Evolutionary conservation across 1,140 invertebrate genomes (phyloP), one percentile per base, ranked within the genome.

Genomic region (Saxidomus purpurata): DNA sequence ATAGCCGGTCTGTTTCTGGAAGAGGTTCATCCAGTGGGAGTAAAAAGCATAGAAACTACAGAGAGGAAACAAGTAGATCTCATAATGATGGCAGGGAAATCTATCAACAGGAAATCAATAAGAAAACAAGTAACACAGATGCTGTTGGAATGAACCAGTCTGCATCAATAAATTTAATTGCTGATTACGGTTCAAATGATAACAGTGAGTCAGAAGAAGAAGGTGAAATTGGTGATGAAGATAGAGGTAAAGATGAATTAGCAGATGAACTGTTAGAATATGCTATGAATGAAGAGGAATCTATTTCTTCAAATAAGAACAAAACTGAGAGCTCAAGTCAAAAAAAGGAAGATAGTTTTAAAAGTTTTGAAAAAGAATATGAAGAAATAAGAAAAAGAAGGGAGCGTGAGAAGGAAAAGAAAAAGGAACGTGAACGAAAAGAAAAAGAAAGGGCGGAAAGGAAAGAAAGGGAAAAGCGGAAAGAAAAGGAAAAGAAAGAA

Each of bases 391-490:
- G 55, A 8, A 84, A 81, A 28, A 77, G 59, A 31, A 81, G 74
- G 28, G 74, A 79, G 40, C 55, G 71, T 22, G 71, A 89, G 67
- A 91, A 76, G 47, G 87, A 90, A 87, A 86, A 88, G 83, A 90
- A 90, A 31, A 92, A 84, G 83, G 93, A 91, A 88, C 89, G 40
- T 55, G 55, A 92, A 34, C 94, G 95, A 90, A 95, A 96, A 34
- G 95, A 95, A 89, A 94, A 96, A 87, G 94, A 95, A 59, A 92
- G 96, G 67, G 93, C 93, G 90, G 87, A 94, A 89, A 84, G 92
- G 67, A 92, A 89, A 85, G 28, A 79, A 43, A 34, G 76, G 79
- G 74, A 61, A 47, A 88, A 22, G 74, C 22, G 55, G 61, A 87
- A 67, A 34, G 67, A 55, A 43, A 77, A 63, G 52, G 67, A 79